These are phyloP conservation scores for Chaetura pelagica DNA, from an alignment of 2,113 vertebrate species.

Conservation along the genomic window DNA sequence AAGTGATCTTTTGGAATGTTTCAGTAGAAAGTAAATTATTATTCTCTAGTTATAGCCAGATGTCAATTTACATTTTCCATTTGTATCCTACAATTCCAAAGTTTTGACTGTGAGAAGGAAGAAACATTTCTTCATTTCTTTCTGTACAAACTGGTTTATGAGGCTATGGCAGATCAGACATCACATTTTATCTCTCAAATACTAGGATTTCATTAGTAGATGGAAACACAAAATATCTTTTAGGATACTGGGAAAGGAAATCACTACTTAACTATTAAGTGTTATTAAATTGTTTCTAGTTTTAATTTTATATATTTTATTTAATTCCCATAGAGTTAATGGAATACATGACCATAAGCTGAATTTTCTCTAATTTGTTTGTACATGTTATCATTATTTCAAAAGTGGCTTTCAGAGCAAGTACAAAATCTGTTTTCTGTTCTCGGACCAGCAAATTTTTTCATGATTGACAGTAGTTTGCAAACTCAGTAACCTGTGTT, in stretches of 20 bases:
- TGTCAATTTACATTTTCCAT: neutral
- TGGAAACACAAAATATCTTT: neutral
- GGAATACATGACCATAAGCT: accelerated
- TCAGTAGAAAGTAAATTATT: neutral
- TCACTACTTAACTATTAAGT: neutral
- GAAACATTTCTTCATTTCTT: neutral
- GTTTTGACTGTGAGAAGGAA: conserved; percentile 8
- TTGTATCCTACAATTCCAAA: neutral
- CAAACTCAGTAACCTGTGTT: neutral
- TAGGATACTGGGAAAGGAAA: neutral
- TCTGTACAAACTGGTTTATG: neutral
- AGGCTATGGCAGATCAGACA: neutral
- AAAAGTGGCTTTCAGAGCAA: neutral
- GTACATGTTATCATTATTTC: neutral
- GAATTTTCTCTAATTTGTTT: neutral
- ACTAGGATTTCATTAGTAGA: neutral
- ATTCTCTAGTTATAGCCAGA: neutral
- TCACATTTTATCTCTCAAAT: neutral
- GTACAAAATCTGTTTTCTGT: neutral
- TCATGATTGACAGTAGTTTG: neutral
- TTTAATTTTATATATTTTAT: neutral
- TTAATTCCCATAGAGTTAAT: neutral
- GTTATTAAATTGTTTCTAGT: neutral
- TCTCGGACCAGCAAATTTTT: neutral
- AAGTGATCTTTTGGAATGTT: neutral